Percentiles rank a stretch among this genome's conserved stretches.
Conservation (phyloP, 2,113 vertebrate genomes). For the Pterocles gutturalis region DNA sequence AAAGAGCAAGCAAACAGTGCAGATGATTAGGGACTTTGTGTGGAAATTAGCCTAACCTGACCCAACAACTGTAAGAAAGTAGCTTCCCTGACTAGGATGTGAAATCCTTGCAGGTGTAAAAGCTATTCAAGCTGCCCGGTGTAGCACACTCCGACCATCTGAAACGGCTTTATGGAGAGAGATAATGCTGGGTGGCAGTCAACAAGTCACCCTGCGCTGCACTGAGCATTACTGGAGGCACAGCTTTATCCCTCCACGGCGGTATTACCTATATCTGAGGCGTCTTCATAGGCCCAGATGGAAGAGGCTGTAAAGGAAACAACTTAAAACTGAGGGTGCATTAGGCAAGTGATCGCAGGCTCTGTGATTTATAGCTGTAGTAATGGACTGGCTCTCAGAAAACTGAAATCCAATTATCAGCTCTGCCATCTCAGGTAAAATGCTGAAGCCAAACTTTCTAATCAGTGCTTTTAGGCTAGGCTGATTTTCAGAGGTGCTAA, state of each 20-base stretch:
- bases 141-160: background rate
- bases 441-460: background rate
- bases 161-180: background rate
- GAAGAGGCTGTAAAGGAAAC: background rate
- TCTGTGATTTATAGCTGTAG: slow-evolving; percentile 19
- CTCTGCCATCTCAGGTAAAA: slow-evolving; percentile 24
- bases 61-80: background rate
- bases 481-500: background rate
- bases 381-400: slow-evolving; percentile 19
- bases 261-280: fast-evolving
- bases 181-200: background rate
- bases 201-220: background rate
- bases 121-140: background rate
- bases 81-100: background rate
- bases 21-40: background rate
- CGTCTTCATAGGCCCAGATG: background rate
- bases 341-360: slow-evolving; percentile 8
- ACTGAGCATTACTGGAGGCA: background rate
- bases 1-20: background rate
- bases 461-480: background rate
- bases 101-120: background rate
- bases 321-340: background rate
- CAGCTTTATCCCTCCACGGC: background rate
- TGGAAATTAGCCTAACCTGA: background rate
- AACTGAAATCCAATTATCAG: slow-evolving; percentile 40